phyloP scores from a whole-genome alignment of 2,797 vertebrate species.

The Chelon labrosus region DNA sequence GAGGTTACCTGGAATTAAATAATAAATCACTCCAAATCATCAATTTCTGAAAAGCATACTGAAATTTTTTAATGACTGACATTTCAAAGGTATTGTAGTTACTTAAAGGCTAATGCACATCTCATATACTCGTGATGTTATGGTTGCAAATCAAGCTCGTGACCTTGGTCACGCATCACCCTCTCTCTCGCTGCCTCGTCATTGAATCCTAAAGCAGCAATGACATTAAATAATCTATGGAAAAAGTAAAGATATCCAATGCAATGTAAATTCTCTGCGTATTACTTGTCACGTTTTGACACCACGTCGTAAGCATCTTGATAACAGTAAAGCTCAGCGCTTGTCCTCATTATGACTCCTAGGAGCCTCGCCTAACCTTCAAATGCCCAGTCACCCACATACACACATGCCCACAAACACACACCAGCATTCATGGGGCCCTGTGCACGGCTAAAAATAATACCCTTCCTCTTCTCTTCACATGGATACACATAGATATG shows the following conservation, averaged over 20 bases:
- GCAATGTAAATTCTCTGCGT: constrained; percentile 71
- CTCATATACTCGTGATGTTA: constrained; percentile 56
- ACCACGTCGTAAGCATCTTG: constrained; percentile 72
- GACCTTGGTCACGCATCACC: constrained; percentile 73
- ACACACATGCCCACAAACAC: constrained; percentile 43
- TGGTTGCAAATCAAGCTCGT: constrained; percentile 69
- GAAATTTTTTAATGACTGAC: constrained; percentile 54
- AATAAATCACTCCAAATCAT: constrained; percentile 45
- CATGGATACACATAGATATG: constrained; percentile 63
- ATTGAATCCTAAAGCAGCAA: constrained; percentile 59
- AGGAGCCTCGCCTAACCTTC: constrained; percentile 79
- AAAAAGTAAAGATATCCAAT: constrained; percentile 72
- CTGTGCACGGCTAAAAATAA: constrained; percentile 71
- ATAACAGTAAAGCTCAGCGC: constrained; percentile 76
- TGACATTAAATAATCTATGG: constrained; percentile 67
- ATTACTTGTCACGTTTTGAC: constrained; percentile 80
- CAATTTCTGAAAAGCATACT: constrained; percentile 19
- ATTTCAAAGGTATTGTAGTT: constrained; percentile 55
- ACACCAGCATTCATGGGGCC: constrained; percentile 37
- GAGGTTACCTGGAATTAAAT: constrained; percentile 38
- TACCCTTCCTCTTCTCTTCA: constrained; percentile 64
- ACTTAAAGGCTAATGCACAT: constrained; percentile 67
- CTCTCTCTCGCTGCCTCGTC: constrained; percentile 42
- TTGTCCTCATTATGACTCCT: constrained; percentile 80
- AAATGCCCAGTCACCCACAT: constrained; percentile 70